Evolutionary conservation across 1,140 invertebrate species (phyloP).

Genomic region (Philaenus spumarius): DNA sequence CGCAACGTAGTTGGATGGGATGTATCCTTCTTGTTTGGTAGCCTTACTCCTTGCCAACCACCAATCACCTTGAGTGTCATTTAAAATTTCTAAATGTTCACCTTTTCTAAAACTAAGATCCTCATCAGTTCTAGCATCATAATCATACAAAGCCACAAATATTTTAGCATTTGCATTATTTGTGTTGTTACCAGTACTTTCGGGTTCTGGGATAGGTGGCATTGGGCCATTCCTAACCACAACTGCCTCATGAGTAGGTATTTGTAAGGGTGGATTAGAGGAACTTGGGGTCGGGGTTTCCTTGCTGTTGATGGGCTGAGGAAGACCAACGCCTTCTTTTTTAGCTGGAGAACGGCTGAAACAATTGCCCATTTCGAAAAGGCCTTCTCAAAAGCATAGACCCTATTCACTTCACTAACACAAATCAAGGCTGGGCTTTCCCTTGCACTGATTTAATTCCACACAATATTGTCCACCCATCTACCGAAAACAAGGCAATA

Average conservation of each 20-base stretch:
- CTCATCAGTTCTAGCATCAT: slow-evolving; percentile 97
- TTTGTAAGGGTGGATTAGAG: slow-evolving; percentile 26
- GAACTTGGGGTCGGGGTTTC: slow-evolving; percentile 23
- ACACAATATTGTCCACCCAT: too few species aligned
- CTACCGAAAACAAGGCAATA: too few species aligned
- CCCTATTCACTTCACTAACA: too few species aligned
- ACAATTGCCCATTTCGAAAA: slow-evolving; percentile 32
- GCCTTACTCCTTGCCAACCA: slow-evolving; percentile 95
- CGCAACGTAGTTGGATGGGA: slow-evolving; percentile 99
- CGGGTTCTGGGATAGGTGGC: slow-evolving; percentile 32
- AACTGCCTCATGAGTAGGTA: slow-evolving; percentile 23
- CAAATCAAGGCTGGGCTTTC: too few species aligned
- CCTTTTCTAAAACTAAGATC: slow-evolving; percentile 98
- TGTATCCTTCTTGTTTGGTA: slow-evolving; percentile 94
- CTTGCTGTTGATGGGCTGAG: slow-evolving; percentile 23
- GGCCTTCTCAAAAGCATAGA: background rate
- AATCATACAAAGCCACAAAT: slow-evolving; percentile 97
- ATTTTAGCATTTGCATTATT: slow-evolving; percentile 53
- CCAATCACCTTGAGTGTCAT: slow-evolving; percentile 99
- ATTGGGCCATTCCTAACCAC: slow-evolving; percentile 30
- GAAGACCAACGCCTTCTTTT: slow-evolving; percentile 27
- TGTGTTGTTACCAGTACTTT: slow-evolving; percentile 19
- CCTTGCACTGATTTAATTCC: too few species aligned
- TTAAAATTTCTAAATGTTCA: slow-evolving; percentile 95
- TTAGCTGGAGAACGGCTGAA: slow-evolving; percentile 31